phyloP scores from a whole-genome alignment of 2,888 invertebrate genomes.

The Acronicta aceris region DNA sequence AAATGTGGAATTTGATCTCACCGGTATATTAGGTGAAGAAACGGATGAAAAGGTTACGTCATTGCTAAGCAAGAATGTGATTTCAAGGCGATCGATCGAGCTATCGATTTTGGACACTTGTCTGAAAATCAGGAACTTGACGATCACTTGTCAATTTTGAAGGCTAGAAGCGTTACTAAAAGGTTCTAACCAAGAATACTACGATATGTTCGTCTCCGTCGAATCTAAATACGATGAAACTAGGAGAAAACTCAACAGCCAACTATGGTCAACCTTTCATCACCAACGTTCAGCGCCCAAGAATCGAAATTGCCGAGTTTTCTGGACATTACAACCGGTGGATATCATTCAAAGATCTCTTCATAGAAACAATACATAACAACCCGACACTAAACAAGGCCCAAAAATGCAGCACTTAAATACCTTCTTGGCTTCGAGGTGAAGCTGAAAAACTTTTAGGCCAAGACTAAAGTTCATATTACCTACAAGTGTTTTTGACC shows the following conservation, averaged over 20 bases:
- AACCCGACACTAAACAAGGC: conserved; percentile 8
- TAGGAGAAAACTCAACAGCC: conserved; percentile 3
- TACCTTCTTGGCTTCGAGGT: conserved; percentile 4
- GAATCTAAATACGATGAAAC: conserved; percentile 4
- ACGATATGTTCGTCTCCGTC: conserved; percentile 6
- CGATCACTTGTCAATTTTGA: conserved; percentile 11
- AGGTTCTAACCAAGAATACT: conserved; percentile 1
- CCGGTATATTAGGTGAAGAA: neutral
- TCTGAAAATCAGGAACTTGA: conserved; percentile 19
- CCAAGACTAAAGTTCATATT: too few species aligned
- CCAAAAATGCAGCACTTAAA: conserved; percentile 17
- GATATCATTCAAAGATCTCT: conserved; percentile 19
- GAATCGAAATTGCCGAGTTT: conserved; percentile 13
- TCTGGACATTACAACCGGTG: conserved; percentile 12
- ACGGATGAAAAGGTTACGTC: neutral
- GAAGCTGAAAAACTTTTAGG: conserved; percentile 13
- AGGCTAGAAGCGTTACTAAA: conserved; percentile 4
- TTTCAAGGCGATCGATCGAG: conserved; percentile 12
- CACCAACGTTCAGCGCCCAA: conserved; percentile 1
- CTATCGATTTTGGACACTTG: neutral
- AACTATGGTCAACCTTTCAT: conserved; percentile 6
- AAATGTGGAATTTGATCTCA: conserved; percentile 5
- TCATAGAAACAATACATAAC: conserved; percentile 14
- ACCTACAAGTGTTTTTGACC: too few species aligned
- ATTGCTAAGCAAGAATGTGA: conserved; percentile 12